Evolutionary conservation across 2,888 invertebrate species (phyloP).

Genomic region (Lamellibrachia columna): DNA sequence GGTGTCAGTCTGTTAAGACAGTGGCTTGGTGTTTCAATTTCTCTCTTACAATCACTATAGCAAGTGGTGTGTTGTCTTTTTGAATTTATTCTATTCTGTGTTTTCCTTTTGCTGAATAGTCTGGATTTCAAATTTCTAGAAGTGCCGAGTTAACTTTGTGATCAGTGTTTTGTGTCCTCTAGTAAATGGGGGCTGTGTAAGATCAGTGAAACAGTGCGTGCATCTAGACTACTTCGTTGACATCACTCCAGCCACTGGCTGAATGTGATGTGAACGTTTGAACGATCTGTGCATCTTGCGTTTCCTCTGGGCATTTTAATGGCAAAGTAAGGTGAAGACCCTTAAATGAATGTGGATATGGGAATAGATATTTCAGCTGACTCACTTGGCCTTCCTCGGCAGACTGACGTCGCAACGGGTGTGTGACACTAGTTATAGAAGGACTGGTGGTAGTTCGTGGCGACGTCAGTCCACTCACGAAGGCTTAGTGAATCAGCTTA

Average conservation of each 20-base stretch:
- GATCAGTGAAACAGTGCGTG: background rate
- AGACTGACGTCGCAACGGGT: too few relatives aligned
- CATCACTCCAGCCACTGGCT: background rate
- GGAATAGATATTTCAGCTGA: too few relatives aligned
- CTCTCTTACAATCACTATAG: background rate
- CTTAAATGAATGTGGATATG: too few relatives aligned
- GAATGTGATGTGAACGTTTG: background rate
- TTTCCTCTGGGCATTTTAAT: background rate
- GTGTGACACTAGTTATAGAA: too few relatives aligned
- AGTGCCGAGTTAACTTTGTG: background rate
- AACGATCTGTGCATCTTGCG: background rate
- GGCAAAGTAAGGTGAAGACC: background rate
- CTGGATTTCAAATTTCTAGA: background rate
- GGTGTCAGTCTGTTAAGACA: background rate
- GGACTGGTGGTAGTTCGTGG: too few relatives aligned
- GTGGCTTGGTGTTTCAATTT: background rate
- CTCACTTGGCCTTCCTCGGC: too few relatives aligned
- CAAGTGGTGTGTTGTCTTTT: background rate
- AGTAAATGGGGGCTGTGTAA: background rate
- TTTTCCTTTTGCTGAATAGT: background rate
- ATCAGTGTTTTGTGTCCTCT: background rate
- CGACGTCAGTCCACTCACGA: too few relatives aligned
- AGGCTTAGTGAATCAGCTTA: too few relatives aligned
- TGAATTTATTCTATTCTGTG: background rate
- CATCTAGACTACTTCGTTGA: background rate